phyloP scores from a whole-genome alignment of 1,140 invertebrate genomes.

The Zeugodacus cucurbitae region DNA sequence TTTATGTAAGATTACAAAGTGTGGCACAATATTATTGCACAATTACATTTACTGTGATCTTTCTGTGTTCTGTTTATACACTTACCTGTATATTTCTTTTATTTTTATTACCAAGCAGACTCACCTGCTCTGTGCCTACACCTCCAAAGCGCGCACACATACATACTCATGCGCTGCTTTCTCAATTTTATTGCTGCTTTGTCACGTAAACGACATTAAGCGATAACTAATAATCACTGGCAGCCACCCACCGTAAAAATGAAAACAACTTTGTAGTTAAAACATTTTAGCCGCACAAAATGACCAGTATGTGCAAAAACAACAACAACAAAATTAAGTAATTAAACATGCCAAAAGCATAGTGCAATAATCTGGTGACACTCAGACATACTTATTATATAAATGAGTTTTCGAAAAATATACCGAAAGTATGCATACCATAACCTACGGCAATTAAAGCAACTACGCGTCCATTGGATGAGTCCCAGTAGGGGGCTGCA shows the following conservation, averaged over 20 bases:
- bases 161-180: neutral
- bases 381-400: too few relatives aligned
- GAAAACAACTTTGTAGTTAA: neutral
- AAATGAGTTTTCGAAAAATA: neutral
- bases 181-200: slow-evolving; percentile 8
- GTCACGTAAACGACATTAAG: slow-evolving; percentile 25
- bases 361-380: neutral
- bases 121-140: neutral
- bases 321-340: neutral
- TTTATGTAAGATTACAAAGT: neutral
- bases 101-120: neutral
- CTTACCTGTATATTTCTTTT: neutral
- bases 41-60: neutral
- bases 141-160: neutral
- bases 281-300: neutral
- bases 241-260: neutral
- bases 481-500: too few relatives aligned
- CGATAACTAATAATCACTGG: slow-evolving; percentile 18
- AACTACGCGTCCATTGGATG: too few relatives aligned
- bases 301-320: too few relatives aligned
- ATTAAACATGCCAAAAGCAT: neutral
- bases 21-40: neutral
- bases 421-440: neutral
- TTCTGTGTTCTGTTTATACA: neutral
- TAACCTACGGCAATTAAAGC: slow-evolving; percentile 7